Percentiles rank a stretch among this genome's conserved stretches.
Evolutionary conservation across 2,113 vertebrate genomes (phyloP).

Genomic region (Colinus virginianus): DNA sequence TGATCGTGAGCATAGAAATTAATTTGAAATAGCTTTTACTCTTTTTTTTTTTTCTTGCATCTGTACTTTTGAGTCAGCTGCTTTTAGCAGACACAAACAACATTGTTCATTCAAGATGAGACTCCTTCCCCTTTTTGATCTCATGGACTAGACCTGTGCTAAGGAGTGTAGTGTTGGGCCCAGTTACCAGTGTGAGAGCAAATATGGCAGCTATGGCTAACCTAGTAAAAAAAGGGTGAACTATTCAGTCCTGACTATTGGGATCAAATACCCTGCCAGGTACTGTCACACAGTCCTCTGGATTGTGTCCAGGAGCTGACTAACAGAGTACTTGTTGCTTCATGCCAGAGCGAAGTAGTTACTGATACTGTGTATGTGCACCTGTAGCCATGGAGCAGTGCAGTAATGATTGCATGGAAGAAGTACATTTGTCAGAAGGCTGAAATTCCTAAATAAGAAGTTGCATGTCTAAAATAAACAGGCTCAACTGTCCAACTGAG

Average conservation of each 20-base stretch:
- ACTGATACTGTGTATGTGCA: not conserved
- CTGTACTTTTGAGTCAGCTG: constrained; percentile 47
- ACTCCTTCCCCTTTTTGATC: constrained; percentile 47
- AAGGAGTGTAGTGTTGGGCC: not conserved
- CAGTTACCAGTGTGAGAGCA: not conserved
- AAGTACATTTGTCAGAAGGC: constrained; percentile 18
- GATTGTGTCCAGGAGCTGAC: not conserved
- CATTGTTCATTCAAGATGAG: constrained; percentile 65
- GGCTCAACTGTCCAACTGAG: not conserved
- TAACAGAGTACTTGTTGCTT: not conserved
- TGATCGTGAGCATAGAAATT: constrained; percentile 44
- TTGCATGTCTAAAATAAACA: not conserved
- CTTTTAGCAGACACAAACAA: not conserved
- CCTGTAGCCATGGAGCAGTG: not conserved
- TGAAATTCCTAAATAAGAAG: not conserved
- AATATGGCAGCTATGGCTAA: not conserved
- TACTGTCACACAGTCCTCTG: not conserved
- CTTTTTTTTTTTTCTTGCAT: not conserved
- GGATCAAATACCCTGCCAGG: not conserved
- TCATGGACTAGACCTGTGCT: not conserved
- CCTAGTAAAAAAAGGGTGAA: not conserved
- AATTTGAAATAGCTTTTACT: constrained; percentile 50
- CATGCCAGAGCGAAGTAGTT: not conserved
- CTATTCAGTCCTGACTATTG: not conserved
- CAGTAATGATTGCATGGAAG: constrained; percentile 40